Evolutionary conservation across 1,140 invertebrate species (phyloP).

Genomic region (Lucilia sericata): DNA sequence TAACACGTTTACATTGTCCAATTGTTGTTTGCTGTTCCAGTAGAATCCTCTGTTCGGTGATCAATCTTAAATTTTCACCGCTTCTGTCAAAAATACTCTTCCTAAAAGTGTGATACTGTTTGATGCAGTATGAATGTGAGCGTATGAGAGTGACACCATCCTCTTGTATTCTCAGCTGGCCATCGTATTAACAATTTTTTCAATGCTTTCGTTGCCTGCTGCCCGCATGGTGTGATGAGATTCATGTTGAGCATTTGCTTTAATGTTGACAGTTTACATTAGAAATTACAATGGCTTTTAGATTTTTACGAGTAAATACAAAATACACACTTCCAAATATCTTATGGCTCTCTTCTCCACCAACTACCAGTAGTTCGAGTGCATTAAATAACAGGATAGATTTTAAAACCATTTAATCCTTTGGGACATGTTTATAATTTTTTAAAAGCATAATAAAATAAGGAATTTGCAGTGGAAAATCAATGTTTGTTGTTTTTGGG

Average conservation of each 20-base stretch:
- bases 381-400: not conserved
- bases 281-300: constrained; percentile 25
- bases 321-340: not conserved
- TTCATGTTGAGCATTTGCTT: not conserved
- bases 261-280: constrained; percentile 21
- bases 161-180: constrained; percentile 27
- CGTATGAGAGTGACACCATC: not conserved
- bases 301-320: not conserved
- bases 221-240: not conserved
- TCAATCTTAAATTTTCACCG: constrained; percentile 68
- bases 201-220: not conserved
- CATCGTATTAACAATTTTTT: not conserved
- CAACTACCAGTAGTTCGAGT: not conserved
- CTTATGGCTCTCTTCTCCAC: not conserved
- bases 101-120: not conserved
- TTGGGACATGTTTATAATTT: not conserved
- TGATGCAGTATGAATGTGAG: not conserved
- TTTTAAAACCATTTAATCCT: constrained; percentile 16
- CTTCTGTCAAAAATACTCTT: constrained; percentile 62
- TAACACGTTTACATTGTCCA: constrained; percentile 35
- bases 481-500: not conserved
- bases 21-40: not conserved
- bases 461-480: not conserved
- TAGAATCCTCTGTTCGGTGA: constrained; percentile 62
- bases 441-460: not conserved